phyloP scores from a whole-genome alignment of 1,140 invertebrate genomes.

The Orius insidiosus region DNA sequence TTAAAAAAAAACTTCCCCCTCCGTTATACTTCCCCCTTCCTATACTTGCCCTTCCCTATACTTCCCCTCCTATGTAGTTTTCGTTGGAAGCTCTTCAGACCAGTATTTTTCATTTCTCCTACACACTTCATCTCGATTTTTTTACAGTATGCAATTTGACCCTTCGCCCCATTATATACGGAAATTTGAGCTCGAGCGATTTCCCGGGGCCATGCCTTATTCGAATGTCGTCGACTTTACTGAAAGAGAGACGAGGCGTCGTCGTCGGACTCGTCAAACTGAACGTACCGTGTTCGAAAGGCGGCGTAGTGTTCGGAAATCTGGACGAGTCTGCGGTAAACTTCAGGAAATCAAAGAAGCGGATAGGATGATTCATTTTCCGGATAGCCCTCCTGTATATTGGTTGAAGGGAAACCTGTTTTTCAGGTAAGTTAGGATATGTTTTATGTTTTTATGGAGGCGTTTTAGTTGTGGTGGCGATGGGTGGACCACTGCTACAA shows the following conservation, averaged over 20 bases:
- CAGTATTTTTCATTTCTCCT: too few species aligned
- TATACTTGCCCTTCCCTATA: too few species aligned
- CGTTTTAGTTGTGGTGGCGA: too few species aligned
- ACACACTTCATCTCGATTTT: too few species aligned
- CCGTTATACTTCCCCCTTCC: too few species aligned
- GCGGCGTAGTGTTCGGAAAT: slow-evolving; percentile 31
- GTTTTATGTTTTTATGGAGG: too few species aligned
- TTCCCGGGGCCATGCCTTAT: not conserved
- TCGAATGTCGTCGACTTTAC: slow-evolving; percentile 19
- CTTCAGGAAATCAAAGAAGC: slow-evolving; percentile 36
- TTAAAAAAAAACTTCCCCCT: too few species aligned
- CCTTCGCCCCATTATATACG: slow-evolving; percentile 21
- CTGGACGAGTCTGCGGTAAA: slow-evolving; percentile 34
- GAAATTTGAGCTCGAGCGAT: slow-evolving; percentile 14
- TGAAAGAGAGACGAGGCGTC: slow-evolving; percentile 27
- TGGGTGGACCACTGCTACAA: slow-evolving; percentile 44
- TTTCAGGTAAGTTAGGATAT: slow-evolving; percentile 40
- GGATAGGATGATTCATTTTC: slow-evolving; percentile 36
- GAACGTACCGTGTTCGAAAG: slow-evolving; percentile 39
- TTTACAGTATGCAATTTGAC: slow-evolving; percentile 26
- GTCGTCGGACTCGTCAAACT: slow-evolving; percentile 38
- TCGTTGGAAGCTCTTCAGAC: too few species aligned
- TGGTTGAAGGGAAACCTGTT: slow-evolving; percentile 35
- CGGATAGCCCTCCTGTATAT: slow-evolving; percentile 28
- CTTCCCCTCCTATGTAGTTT: too few species aligned